Base-by-base conservation (phyloP, 2,113 vertebrate genomes). In the Gopherus flavomarginatus region DNA sequence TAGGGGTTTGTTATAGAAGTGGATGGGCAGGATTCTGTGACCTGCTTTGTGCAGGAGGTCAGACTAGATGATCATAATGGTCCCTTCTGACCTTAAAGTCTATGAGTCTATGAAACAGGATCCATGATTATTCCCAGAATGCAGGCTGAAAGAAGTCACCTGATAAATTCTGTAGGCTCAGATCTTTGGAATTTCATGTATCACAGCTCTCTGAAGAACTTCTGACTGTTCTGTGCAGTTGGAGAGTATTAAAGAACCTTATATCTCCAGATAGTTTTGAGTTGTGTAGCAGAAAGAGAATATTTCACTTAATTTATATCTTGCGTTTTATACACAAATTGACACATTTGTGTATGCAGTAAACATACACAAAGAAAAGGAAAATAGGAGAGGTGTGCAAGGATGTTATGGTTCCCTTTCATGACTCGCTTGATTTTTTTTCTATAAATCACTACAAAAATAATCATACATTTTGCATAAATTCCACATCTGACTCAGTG, bases 81-180 rank as follows among this genome's bases (percentile, higher is more conserved):
- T 42, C 42, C 42, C 42, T 42, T 42, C 42, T 42, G 42, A 42
- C 42, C 42, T 42, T 42, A 42, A 42, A 42, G 42, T 42, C 42
- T 42, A 42, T 42, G 42, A 42, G 42, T 42, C 42, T 42, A 81
- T 69, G 89, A 95, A 88, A 49, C 5, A 77, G 21, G 69, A 50
- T 79, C 56, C 72, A 8, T 62, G 57, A 52, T 62, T 92, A 6
- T 54, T 95, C 85, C 52, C 89, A 93, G 77, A 94, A 88, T 29
- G 49, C 57, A 94, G 80, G 10, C 21, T 92, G 85, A 94, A 89
- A 80, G 65, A 89, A 52, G 65, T 91, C 93, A 94, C 65, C 52
- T 86, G 47, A 80, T 65, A 12, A 29, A 31, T 88, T 72, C 85
- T 17, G 11, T 31, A 22, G 19, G 8, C 93, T 88, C 85, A 35